A percentile compares a stretch with the other conserved stretches of the same genome.
These are phyloP conservation scores for Sphaeramia orbicularis DNA, from an alignment of 2,797 vertebrate species.

Conservation along the genomic window DNA sequence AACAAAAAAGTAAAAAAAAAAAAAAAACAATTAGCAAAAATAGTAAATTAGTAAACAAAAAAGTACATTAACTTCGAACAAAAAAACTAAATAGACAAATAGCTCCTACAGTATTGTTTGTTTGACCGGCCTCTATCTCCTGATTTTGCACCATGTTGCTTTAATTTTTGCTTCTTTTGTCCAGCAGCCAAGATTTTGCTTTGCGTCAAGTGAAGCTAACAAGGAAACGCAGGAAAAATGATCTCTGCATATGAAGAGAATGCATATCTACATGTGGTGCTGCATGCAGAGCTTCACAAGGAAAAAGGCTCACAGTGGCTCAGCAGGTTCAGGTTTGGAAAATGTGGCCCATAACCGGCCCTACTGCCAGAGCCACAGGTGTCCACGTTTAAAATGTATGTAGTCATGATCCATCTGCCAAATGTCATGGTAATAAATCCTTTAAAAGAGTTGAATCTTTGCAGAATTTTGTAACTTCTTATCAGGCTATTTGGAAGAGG, in stretches of 20 bases:
- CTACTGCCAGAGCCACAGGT: background rate
- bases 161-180: slow-evolving; percentile 16
- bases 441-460: background rate
- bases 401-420: background rate
- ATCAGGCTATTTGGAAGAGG: slow-evolving; percentile 1
- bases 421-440: background rate
- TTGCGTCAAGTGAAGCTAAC: background rate
- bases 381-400: background rate
- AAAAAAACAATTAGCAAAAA: too few relatives aligned
- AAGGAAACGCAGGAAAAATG: slow-evolving; percentile 24
- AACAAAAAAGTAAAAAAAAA: too few relatives aligned
- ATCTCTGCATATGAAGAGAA: slow-evolving; percentile 24
- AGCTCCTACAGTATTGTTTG: too few relatives aligned
- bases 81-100: too few relatives aligned
- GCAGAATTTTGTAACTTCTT: slow-evolving; percentile 7
- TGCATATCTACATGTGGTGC: slow-evolving; percentile 8
- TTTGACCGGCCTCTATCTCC: too few relatives aligned
- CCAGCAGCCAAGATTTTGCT: background rate
- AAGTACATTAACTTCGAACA: too few relatives aligned
- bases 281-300: slow-evolving; percentile 11
- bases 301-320: slow-evolving; percentile 13
- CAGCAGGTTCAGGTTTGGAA: slow-evolving; percentile 4
- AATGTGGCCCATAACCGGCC: slow-evolving; percentile 5
- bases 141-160: too few relatives aligned
- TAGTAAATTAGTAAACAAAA: too few relatives aligned